These are phyloP conservation scores for Pedionomus torquatus DNA, from an alignment of 2,113 vertebrate species.

Conservation along the genomic window DNA sequence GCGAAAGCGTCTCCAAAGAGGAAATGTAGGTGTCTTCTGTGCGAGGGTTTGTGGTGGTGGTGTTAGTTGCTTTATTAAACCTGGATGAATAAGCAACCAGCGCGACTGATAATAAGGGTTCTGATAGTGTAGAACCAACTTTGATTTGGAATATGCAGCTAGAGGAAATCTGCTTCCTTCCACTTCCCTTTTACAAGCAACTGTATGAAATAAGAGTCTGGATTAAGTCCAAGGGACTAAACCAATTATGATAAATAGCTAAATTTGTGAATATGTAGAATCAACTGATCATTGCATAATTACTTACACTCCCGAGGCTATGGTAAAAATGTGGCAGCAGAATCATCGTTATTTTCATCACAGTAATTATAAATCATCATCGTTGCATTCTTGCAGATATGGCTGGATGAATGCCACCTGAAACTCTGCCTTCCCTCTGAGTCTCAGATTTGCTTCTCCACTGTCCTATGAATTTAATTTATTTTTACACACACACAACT, in stretches of 20 bases:
- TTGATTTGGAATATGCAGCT: background rate
- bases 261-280: slow-evolving; percentile 59
- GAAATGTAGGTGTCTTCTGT: background rate
- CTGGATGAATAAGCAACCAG: background rate
- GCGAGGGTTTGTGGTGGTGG: background rate
- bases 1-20: background rate
- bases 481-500: background rate
- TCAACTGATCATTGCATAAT: slow-evolving; percentile 60
- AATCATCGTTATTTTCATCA: slow-evolving; percentile 61
- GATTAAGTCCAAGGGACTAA: slow-evolving; percentile 56
- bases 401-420: slow-evolving; percentile 49
- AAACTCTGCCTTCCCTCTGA: slow-evolving; percentile 6
- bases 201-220: slow-evolving; percentile 28
- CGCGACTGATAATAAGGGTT: background rate
- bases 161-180: slow-evolving; percentile 11
- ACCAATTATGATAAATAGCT: slow-evolving; percentile 67
- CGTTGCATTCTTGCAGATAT: background rate
- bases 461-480: background rate
- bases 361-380: slow-evolving; percentile 63
- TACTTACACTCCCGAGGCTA: slow-evolving; percentile 42
- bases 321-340: background rate
- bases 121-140: background rate
- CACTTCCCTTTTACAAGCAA: slow-evolving; percentile 16
- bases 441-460: background rate
- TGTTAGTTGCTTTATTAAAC: background rate